phyloP scores from a whole-genome alignment of 2,797 vertebrate species.

The Parauchenoglanis punctatus region DNA sequence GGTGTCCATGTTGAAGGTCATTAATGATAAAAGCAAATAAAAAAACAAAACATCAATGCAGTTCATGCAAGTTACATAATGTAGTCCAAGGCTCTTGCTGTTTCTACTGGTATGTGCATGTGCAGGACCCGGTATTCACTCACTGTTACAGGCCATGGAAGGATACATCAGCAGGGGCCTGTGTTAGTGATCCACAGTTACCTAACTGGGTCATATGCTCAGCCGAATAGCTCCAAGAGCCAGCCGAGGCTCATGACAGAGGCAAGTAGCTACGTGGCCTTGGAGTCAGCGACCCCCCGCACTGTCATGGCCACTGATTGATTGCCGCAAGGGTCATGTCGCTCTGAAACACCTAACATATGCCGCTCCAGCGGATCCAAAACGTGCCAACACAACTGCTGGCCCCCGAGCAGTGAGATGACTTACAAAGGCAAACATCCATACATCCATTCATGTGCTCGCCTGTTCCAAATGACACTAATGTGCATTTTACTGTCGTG shows the following conservation, averaged over 20 bases:
- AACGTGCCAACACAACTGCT: constrained; percentile 60
- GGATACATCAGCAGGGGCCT: constrained; percentile 15
- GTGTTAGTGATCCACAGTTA: constrained; percentile 26
- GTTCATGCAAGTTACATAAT: background rate
- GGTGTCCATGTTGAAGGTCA: background rate
- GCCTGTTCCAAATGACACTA: constrained; percentile 43
- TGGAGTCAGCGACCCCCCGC: constrained; percentile 65
- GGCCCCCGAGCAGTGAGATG: constrained; percentile 40
- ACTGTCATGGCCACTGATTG: constrained; percentile 71
- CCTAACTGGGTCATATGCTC: constrained; percentile 53
- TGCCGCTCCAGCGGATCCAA: constrained; percentile 62
- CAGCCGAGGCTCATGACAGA: constrained; percentile 68
- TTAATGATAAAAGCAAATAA: background rate
- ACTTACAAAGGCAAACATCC: constrained; percentile 52
- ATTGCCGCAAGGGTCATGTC: constrained; percentile 65
- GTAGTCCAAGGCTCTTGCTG: background rate
- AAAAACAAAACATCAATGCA: background rate
- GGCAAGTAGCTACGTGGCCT: constrained; percentile 68
- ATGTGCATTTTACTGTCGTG: constrained; percentile 24
- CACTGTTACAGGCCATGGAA: background rate
- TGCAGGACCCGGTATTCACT: background rate
- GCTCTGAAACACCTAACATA: constrained; percentile 58
- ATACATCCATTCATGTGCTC: constrained; percentile 38
- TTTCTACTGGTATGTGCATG: background rate
- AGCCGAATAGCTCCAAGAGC: constrained; percentile 61